A percentile compares a stretch with the other conserved stretches of the same genome.
Evolutionary conservation across 2,888 invertebrate species (phyloP).

Genomic region (Drosophila niveifrons): DNA sequence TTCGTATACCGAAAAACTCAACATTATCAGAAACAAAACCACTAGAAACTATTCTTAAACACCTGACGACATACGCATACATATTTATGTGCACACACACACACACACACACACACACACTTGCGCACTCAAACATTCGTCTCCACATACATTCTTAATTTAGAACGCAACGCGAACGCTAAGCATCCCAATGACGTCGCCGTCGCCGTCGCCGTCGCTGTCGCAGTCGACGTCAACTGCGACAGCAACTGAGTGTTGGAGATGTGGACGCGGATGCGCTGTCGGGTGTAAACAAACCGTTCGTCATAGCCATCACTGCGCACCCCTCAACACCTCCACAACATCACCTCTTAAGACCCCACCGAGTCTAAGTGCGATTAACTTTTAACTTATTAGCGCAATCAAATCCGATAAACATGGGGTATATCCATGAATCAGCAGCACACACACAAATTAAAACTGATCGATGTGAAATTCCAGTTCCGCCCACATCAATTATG

Average conservation of each 20-base stretch:
- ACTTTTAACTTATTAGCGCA: constrained; percentile 43
- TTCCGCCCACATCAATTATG: constrained; percentile 1
- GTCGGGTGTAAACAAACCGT: constrained; percentile 69
- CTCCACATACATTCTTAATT: constrained; percentile 61
- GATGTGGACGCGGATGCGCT: constrained; percentile 45
- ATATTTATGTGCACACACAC: not conserved
- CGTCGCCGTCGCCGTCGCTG: not conserved
- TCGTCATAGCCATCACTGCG: constrained; percentile 39
- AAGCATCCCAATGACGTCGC: constrained; percentile 41
- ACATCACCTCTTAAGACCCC: constrained; percentile 28
- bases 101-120: not conserved
- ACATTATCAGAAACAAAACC: constrained; percentile 62
- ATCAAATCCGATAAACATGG: constrained; percentile 34
- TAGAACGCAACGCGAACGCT: constrained; percentile 69
- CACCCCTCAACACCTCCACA: constrained; percentile 26
- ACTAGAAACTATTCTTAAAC: constrained; percentile 74
- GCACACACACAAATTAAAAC: not conserved
- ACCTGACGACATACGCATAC: constrained; percentile 68
- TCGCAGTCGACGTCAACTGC: not conserved
- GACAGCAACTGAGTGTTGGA: not conserved
- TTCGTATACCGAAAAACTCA: constrained; percentile 28
- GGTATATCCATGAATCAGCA: constrained; percentile 2
- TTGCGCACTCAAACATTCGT: not conserved
- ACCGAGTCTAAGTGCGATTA: constrained; percentile 64
- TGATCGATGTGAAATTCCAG: constrained; percentile 3